Conservation (phyloP, 2,113 vertebrate genomes). For the Nansenia antarctica region DNA sequence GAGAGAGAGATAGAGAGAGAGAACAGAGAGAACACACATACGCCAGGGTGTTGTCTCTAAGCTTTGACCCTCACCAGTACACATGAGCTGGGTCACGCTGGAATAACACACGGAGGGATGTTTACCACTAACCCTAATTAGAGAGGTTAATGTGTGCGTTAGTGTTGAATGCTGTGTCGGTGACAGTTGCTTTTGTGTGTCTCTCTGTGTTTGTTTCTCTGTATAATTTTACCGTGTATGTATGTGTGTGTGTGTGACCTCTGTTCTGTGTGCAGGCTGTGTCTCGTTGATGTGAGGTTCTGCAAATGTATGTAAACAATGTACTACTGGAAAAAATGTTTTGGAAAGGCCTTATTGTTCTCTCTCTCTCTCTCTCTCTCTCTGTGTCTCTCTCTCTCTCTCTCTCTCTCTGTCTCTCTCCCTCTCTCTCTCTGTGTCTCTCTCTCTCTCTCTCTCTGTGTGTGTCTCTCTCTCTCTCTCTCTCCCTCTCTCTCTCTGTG, state of each 20-base stretch:
- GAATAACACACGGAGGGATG: constrained; percentile 33
- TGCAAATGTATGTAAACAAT: neutral
- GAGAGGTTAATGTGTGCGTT: constrained; percentile 21
- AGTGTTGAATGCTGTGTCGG: neutral
- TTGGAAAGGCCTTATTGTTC: too few relatives aligned
- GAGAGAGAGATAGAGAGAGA: constrained; percentile 18
- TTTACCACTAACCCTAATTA: constrained; percentile 54
- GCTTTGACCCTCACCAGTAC: constrained; percentile 53
- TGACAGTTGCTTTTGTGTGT: neutral
- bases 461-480: too few relatives aligned
- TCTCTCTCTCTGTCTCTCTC: too few relatives aligned
- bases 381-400: too few relatives aligned
- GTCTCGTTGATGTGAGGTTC: neutral
- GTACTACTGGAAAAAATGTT: too few relatives aligned
- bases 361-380: too few relatives aligned
- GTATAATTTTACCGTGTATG: neutral
- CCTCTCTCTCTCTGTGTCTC: too few relatives aligned
- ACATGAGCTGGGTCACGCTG: constrained; percentile 28
- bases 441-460: too few relatives aligned
- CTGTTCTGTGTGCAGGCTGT: too few relatives aligned
- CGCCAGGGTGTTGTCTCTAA: constrained; percentile 5
- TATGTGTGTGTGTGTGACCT: neutral
- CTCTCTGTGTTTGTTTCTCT: neutral
- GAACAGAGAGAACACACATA: neutral
- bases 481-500: too few relatives aligned